Base-by-base conservation (phyloP, 2,888 invertebrate species). In the Spilosoma lubricipeda region DNA sequence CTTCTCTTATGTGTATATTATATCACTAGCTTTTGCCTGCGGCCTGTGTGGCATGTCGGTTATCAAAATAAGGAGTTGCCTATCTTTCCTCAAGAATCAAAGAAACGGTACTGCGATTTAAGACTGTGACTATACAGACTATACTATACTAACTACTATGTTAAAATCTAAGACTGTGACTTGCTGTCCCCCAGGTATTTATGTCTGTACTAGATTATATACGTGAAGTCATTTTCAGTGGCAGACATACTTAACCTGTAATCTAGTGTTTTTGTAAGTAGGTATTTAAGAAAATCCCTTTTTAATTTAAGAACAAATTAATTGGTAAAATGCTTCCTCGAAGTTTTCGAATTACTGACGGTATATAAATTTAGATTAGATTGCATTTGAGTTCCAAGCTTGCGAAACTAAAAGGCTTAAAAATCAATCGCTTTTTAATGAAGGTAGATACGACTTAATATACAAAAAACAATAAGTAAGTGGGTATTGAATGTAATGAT, bases 361-460 rank as follows among this genome's bases (percentile, higher is more conserved):
- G 23, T 63, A 18, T 20, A 70, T 36, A n/a, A 59, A 59, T 56
- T 36, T 33, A 48, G 11, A 23, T 48, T 48, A 39, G 42, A 63
- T 63, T 45, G 42, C 70, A 11, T 70, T 70, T 59, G 3, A 59
- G 4, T 5, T 30, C 13, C n/a, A 30, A 30, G 70, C 39, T 63
- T 63, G 27, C 59, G 42, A 70, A 70, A 59, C 7, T 27, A 42
- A 20, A 67, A 67, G 27, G 13, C 33, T 20, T 48, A 20, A 27
- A 56, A 66, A 73, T 11, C 52, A 30, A 74, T 70, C 42, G 36
- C n/a, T 67, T 67, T 74, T 70, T 63, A 74, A 74, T 48, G 39
- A 11, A 39, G 39, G 39, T 39, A 11, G 39, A 13, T 11, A 42
- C 48, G 7, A 52, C 48, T 48, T 63, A 30, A 63, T 74, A 56